These are phyloP conservation scores for Euzetes globulus DNA, from an alignment of 2,888 invertebrate genomes.

Conservation along the genomic window DNA sequence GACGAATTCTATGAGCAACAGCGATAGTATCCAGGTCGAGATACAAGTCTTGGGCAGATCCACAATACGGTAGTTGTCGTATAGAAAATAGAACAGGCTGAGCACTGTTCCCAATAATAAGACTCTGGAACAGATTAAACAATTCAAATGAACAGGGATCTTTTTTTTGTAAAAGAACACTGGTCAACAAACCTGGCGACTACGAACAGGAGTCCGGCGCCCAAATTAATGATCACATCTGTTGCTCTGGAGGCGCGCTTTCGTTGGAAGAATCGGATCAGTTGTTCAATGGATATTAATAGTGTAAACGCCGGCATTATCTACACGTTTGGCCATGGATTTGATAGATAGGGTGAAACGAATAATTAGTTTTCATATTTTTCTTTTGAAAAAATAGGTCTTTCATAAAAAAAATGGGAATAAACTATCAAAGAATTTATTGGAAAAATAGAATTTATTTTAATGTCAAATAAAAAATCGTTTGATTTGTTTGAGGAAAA, in stretches of 20 bases:
- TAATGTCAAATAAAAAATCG: no score
- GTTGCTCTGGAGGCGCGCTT: constrained; percentile 22
- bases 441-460: no score
- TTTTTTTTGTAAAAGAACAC: not conserved
- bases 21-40: constrained; percentile 26
- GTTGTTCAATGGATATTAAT: constrained; percentile 11
- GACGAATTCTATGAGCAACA: constrained; percentile 29
- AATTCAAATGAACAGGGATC: not conserved
- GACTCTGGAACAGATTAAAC: not conserved
- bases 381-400: no score
- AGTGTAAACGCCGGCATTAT: not conserved
- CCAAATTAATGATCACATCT: constrained; percentile 26
- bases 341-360: not conserved
- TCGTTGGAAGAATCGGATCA: constrained; percentile 27
- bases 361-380: not conserved
- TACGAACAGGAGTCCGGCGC: constrained; percentile 27
- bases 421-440: no score
- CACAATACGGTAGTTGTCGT: constrained; percentile 23
- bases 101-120: constrained; percentile 19
- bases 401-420: no score
- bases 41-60: constrained; percentile 21
- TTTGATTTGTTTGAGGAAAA: no score
- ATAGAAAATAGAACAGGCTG: constrained; percentile 7
- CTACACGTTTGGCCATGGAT: not conserved
- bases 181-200: not conserved